A percentile compares a stretch with the other conserved stretches of the same genome.
Conservation (phyloP, 2,888 invertebrate genomes). For the Phlogophora meticulosa region DNA sequence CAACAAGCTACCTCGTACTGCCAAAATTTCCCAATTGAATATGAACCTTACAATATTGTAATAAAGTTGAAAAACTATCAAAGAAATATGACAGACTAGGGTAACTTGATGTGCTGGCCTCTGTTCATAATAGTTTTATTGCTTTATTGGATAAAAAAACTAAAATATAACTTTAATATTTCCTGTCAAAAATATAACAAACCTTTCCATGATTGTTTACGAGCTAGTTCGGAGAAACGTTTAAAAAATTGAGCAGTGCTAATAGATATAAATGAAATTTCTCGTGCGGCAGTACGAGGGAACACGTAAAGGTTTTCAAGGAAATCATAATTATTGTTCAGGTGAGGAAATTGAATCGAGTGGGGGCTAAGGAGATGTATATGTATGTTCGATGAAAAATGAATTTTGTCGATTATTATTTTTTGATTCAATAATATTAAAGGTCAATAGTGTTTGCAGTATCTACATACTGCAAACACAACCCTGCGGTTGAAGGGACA, state of each 20-base stretch:
- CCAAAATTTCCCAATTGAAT: too few relatives aligned
- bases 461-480: too few relatives aligned
- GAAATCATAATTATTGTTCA: slow-evolving; percentile 50
- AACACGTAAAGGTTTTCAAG: slow-evolving; percentile 64
- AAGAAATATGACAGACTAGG: too few relatives aligned
- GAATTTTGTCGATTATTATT: not conserved
- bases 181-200: not conserved
- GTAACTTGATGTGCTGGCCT: too few relatives aligned
- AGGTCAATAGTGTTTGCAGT: too few relatives aligned
- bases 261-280: slow-evolving; percentile 51
- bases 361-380: not conserved
- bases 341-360: slow-evolving; percentile 42
- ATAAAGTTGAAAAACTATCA: too few relatives aligned
- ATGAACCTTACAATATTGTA: too few relatives aligned
- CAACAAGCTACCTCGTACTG: too few relatives aligned
- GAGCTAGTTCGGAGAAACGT: slow-evolving; percentile 33
- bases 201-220: not conserved
- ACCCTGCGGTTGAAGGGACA: too few relatives aligned
- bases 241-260: slow-evolving; percentile 40
- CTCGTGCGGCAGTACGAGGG: slow-evolving; percentile 11
- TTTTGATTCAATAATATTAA: too few relatives aligned
- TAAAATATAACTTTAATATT: not conserved
- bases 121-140: too few relatives aligned
- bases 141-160: too few relatives aligned
- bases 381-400: not conserved